phyloP scores from a whole-genome alignment of 2,797 vertebrate genomes.

The Brachyalestes nurse region DNA sequence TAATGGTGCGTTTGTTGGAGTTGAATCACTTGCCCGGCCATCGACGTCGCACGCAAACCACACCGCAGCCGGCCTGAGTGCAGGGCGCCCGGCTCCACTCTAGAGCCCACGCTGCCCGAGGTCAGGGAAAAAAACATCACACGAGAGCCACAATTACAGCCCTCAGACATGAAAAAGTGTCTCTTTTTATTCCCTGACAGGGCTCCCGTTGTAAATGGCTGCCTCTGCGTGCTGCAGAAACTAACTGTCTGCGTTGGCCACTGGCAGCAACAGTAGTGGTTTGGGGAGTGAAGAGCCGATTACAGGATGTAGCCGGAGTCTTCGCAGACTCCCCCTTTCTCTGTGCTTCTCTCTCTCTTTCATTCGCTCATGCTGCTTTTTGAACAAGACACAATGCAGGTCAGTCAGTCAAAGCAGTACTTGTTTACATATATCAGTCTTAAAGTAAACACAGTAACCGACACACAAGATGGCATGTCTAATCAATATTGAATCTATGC shows the following conservation, averaged over 20 bases:
- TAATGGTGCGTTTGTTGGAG: constrained; percentile 68
- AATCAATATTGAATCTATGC: too few relatives aligned
- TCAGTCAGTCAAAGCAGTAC: too few relatives aligned
- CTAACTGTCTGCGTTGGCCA: constrained; percentile 73
- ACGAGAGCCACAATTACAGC: constrained; percentile 82
- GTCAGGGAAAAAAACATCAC: constrained; percentile 81
- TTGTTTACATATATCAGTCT: too few relatives aligned
- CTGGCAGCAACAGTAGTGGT: constrained; percentile 75
- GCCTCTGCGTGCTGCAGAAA: constrained; percentile 75
- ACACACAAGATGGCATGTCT: too few relatives aligned
- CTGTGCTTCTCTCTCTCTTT: constrained; percentile 62
- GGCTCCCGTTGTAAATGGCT: constrained; percentile 78
- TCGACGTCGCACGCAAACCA: constrained; percentile 68
- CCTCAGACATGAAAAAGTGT: constrained; percentile 82
- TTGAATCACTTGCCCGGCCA: constrained; percentile 65
- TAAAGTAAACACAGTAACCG: too few relatives aligned
- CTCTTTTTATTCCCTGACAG: constrained; percentile 82
- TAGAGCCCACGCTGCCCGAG: constrained; percentile 70
- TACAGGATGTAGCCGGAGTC: constrained; percentile 75
- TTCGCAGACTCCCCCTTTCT: constrained; percentile 68
- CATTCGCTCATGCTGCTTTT: constrained; percentile 58
- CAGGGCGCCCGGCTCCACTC: constrained; percentile 67
- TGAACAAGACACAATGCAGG: constrained; percentile 2
- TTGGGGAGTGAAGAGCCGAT: constrained; percentile 74
- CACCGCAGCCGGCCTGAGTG: constrained; percentile 75